A percentile compares a stretch with the other conserved stretches of the same genome.
These are phyloP conservation scores for Clinocottus analis DNA, from an alignment of 2,113 vertebrate species.

Conservation along the genomic window DNA sequence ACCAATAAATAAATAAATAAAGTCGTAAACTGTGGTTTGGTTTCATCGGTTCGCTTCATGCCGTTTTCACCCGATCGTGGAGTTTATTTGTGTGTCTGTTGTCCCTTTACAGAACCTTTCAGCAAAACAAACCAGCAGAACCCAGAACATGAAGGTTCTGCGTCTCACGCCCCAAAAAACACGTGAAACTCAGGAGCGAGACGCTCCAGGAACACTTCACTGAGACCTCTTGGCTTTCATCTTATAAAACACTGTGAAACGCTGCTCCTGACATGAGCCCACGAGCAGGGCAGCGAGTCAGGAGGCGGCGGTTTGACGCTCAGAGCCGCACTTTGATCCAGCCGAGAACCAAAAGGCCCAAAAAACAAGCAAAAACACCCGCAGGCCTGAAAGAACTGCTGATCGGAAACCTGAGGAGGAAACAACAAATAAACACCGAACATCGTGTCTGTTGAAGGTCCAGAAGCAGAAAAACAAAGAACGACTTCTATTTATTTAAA, in stretches of 20 bases:
- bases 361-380: no score
- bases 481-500: no score
- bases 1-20: slow-evolving; percentile 11
- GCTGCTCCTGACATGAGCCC: slow-evolving; percentile 25
- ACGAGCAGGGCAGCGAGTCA: slow-evolving; percentile 1
- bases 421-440: slow-evolving; percentile 23
- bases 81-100: not conserved
- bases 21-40: not conserved
- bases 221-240: not conserved
- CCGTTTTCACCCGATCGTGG: not conserved
- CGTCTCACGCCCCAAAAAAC: not conserved
- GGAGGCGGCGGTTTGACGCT: slow-evolving; percentile 13
- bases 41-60: not conserved
- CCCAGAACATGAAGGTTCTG: not conserved
- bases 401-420: slow-evolving; percentile 55
- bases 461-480: no score
- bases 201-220: slow-evolving; percentile 34
- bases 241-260: slow-evolving; percentile 10
- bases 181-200: slow-evolving; percentile 26
- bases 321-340: no score
- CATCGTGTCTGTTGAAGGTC: slow-evolving; percentile 21
- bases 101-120: not conserved
- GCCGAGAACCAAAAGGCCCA: slow-evolving; percentile 16
- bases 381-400: slow-evolving; percentile 17
- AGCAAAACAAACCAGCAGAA: not conserved